Conservation (phyloP, 2,888 invertebrate species). For the Caenorhabditis macrosperma region DNA sequence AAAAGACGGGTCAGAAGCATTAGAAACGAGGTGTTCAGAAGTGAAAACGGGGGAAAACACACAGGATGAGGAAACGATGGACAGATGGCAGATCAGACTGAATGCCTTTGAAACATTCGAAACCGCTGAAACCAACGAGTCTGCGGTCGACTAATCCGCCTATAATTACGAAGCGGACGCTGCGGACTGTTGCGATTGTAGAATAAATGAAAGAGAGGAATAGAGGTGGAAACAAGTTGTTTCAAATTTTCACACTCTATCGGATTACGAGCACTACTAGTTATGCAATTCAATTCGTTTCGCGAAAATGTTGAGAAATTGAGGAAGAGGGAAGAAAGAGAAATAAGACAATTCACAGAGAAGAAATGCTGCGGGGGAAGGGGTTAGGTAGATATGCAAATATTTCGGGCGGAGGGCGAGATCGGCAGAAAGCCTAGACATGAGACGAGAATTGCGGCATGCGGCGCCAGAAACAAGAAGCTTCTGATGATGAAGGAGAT, state of each 20-base stretch:
- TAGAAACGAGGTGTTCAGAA: conserved; percentile 12
- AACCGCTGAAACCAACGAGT: conserved; percentile 5
- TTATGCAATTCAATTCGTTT: not conserved
- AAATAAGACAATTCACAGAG: not conserved
- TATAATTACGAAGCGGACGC: conserved; percentile 36
- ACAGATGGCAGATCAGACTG: conserved; percentile 14
- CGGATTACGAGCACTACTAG: not conserved
- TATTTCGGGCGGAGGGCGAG: conserved; percentile 23
- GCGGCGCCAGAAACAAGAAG: conserved; percentile 49
- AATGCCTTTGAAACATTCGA: not conserved
- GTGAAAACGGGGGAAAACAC: not conserved
- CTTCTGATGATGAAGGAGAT: conserved; percentile 38
- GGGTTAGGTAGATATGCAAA: conserved; percentile 53
- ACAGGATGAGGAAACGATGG: conserved; percentile 4
- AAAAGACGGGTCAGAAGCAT: conserved; percentile 7
- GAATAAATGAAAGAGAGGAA: not conserved
- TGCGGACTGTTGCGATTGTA: conserved; percentile 18
- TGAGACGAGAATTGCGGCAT: conserved; percentile 33
- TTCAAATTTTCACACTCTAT: conserved; percentile 15
- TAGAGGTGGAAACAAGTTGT: conserved; percentile 13
- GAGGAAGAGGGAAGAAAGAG: not conserved
- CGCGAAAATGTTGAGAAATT: not conserved
- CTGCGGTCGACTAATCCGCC: conserved; percentile 32
- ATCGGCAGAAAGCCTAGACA: conserved; percentile 17
- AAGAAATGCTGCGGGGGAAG: not conserved